Evolutionary conservation across 1,140 invertebrate species (phyloP), one percentile per base, ranked within the genome.

Genomic region (Ditylenchus dipsaci): DNA sequence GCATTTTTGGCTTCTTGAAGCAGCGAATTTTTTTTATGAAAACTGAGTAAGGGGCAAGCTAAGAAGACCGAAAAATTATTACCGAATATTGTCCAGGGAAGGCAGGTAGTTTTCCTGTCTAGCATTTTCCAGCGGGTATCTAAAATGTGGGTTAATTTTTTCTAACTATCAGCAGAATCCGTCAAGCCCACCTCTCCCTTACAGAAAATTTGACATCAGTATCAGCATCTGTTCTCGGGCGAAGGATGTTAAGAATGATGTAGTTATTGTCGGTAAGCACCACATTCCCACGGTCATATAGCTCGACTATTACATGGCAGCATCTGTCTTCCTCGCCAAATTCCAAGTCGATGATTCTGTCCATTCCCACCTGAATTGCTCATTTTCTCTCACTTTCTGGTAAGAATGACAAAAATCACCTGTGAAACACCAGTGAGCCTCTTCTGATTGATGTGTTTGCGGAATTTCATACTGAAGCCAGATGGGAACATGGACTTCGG

Each of bases 401-500:
- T 56, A 5, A 56, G 3, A 5, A 5, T 56, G 29, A 7, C 23
- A 53, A 53, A 17, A 3, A 67, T 30, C 60, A 95, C 63, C 57
- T 76, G 69, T 19, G 53, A 38, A 58, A 80, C 72, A 3, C 30
- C 27, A 26, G 69, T 71, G 21, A 78, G 69, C 47, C 96, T 87
- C 84, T 96, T 95, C 83, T 96, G 95, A 79, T 91, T 92, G 27
- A 99, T 85, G 84, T 99, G 95, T 85, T 99, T 99, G 67, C 96
- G 86, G 82, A 99, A 90, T 87, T 98, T 98, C 94, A 97, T 97
- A 65, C 91, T 90, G 83, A 98, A 98, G 0, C 93, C 91, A 17
- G 92, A 95, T 0, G 94, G 93, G 23, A 91, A 89, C 57, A 89
- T 87, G 88, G 94, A 94, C 86, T 99, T 99, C 0, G 94, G 93